Conservation (phyloP, 2,888 invertebrate genomes). For the Orthosia gothica region DNA sequence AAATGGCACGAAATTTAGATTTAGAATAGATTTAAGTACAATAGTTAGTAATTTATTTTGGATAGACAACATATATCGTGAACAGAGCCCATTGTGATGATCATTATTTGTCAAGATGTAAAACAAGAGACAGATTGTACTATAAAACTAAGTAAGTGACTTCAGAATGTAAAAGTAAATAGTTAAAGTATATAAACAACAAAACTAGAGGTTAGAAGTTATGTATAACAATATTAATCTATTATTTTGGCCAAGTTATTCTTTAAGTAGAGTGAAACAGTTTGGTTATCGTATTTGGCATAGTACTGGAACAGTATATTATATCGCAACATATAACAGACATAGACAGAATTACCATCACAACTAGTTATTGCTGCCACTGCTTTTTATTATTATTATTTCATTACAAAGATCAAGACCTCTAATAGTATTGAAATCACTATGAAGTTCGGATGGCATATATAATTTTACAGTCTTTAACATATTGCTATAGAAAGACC, state of each 20-base stretch:
- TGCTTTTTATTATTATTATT: slow-evolving; percentile 58
- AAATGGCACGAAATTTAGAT: neutral
- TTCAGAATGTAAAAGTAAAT: slow-evolving; percentile 58
- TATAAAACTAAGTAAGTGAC: slow-evolving; percentile 57
- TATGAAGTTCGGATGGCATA: slow-evolving; percentile 57
- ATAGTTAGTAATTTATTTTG: neutral
- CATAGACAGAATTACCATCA: slow-evolving; percentile 63
- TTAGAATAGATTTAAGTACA: neutral
- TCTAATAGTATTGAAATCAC: slow-evolving; percentile 60
- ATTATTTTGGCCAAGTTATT: slow-evolving; percentile 72
- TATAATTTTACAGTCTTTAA: slow-evolving; percentile 61
- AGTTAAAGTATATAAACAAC: slow-evolving; percentile 41
- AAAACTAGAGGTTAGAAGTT: slow-evolving; percentile 43
- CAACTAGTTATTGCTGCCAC: slow-evolving; percentile 58
- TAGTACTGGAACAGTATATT: slow-evolving; percentile 60
- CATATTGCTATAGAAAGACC: slow-evolving; percentile 60
- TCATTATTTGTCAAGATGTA: slow-evolving; percentile 31
- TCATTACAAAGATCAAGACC: slow-evolving; percentile 63
- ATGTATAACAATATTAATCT: slow-evolving; percentile 57
- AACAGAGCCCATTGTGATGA: slow-evolving; percentile 61
- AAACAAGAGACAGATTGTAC: slow-evolving; percentile 58
- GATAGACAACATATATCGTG: slow-evolving; percentile 8
- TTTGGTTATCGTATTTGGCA: slow-evolving; percentile 77
- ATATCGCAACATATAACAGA: slow-evolving; percentile 62
- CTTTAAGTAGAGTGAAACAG: slow-evolving; percentile 69